These are phyloP conservation scores for Piscicola geometra DNA, from an alignment of 2,888 invertebrate species.

Conservation along the genomic window DNA sequence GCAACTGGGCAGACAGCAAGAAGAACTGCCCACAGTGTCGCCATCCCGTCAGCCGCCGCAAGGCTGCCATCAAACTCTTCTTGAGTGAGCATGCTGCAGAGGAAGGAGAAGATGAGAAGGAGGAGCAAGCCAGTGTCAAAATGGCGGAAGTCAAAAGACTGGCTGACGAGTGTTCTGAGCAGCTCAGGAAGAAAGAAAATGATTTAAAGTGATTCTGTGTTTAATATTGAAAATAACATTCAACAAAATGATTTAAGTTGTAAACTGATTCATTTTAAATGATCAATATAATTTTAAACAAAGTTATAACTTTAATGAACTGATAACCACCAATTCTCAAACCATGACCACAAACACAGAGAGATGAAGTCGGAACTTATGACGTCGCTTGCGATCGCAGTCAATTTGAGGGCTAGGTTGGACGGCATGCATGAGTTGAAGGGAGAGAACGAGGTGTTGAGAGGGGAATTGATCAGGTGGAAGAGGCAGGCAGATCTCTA, in stretches of 20 bases:
- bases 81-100: no score
- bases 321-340: background rate
- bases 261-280: no score
- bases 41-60: slow-evolving; percentile 43
- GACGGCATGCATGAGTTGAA: background rate
- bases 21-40: slow-evolving; percentile 52
- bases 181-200: background rate
- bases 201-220: background rate
- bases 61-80: slow-evolving; percentile 46
- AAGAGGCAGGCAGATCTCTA: slow-evolving; percentile 37
- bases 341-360: background rate
- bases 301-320: no score
- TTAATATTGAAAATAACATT: no score
- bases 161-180: background rate
- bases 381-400: background rate
- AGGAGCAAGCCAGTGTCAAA: no score
- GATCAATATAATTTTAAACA: no score
- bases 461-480: slow-evolving; percentile 45
- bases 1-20: slow-evolving; percentile 45
- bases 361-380: background rate
- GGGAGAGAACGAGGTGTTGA: slow-evolving; percentile 42
- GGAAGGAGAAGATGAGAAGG: no score
- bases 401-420: background rate
- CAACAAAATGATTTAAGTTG: no score
- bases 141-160: no score